phyloP scores from a whole-genome alignment of 23 tunicate species.

The Botrylloides violaceus region DNA sequence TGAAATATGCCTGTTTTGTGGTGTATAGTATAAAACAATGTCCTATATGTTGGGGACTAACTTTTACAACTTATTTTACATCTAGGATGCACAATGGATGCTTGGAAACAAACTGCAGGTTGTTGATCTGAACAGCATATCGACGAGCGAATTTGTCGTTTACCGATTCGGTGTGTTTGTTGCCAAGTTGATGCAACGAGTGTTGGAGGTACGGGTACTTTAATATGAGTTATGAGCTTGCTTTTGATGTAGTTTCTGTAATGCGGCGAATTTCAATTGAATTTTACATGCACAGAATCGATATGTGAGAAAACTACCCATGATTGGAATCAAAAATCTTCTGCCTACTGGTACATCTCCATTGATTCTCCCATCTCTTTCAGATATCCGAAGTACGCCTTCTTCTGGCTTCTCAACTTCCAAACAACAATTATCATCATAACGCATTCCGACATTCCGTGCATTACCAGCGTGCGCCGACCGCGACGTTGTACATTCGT shows the following conservation, averaged over 20 bases:
- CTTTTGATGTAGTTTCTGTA: no score
- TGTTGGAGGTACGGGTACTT: slow-evolving; percentile 41
- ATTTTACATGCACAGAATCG: no score
- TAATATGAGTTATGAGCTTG: no score
- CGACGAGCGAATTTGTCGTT: slow-evolving; percentile 77
- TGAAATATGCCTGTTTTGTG: no score
- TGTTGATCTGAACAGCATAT: slow-evolving; percentile 38
- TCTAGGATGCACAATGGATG: slow-evolving; percentile 89
- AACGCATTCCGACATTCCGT: slow-evolving; percentile 94
- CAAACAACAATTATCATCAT: slow-evolving; percentile 65
- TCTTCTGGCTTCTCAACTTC: slow-evolving; percentile 55
- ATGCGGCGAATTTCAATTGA: no score
- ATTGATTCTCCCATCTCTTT: no score
- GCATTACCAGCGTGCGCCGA: slow-evolving; percentile 61
- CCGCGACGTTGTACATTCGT: slow-evolving; percentile 40
- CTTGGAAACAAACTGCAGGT: slow-evolving; percentile 36
- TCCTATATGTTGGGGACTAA: no score
- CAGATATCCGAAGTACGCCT: slow-evolving; percentile 47
- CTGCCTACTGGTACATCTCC: no score
- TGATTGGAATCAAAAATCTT: background rate
- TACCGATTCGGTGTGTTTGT: slow-evolving; percentile 84
- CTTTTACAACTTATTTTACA: background rate
- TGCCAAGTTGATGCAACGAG: slow-evolving; percentile 53
- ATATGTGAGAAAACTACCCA: background rate
- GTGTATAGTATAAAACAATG: no score